Percentiles rank a stretch among this genome's conserved stretches.
These are phyloP conservation scores for Cyclura pinguis DNA, from an alignment of 2,797 vertebrate species.

Conservation along the genomic window DNA sequence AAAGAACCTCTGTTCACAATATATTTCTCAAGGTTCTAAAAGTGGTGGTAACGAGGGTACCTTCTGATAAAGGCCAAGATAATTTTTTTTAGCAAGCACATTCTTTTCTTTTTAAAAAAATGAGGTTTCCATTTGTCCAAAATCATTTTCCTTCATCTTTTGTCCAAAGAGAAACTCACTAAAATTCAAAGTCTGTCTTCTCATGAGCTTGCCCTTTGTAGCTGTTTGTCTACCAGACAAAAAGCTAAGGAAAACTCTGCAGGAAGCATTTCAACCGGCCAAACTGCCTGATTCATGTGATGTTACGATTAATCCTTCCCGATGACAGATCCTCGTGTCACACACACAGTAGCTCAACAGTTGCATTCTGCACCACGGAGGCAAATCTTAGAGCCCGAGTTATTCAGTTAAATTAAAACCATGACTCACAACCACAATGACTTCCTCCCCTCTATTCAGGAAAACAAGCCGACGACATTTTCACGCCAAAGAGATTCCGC, in stretches of 20 bases:
- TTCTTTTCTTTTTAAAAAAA: background rate
- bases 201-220: background rate
- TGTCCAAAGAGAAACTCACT: background rate
- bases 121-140: rapidly evolving
- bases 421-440: background rate
- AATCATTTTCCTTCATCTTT: constrained; percentile 16
- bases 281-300: rapidly evolving
- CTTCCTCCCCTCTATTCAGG: background rate
- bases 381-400: background rate
- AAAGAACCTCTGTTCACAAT: background rate
- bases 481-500: background rate
- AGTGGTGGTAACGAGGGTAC: background rate
- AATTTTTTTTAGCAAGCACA: background rate
- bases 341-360: background rate
- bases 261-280: background rate
- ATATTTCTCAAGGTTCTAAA: background rate
- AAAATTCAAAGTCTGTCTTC: background rate
- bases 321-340: background rate
- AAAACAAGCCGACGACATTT: background rate
- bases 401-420: constrained; percentile 23
- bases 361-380: background rate
- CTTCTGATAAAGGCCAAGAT: background rate
- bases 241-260: background rate
- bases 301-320: constrained; percentile 37
- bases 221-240: background rate